Evolutionary conservation across 2,888 invertebrate species (phyloP).

Genomic region (Biston stratarius): DNA sequence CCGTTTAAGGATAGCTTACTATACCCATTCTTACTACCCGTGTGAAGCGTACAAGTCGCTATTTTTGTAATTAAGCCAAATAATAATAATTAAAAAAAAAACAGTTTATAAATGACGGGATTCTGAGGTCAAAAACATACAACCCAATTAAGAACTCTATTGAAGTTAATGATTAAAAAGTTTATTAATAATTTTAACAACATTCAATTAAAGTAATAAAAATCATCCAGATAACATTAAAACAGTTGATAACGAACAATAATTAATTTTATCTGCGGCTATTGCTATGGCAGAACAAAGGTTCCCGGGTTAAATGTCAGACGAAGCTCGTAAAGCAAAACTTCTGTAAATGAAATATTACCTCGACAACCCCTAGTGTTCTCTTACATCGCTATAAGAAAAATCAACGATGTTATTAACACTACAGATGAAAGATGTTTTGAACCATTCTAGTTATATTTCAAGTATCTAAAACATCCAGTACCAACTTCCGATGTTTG

Average conservation of each 20-base stretch:
- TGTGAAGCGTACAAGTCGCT: too few relatives aligned
- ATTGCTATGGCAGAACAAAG: constrained; percentile 57
- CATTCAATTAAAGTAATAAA: constrained; percentile 19
- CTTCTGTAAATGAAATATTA: constrained; percentile 66
- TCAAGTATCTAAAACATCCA: constrained; percentile 12
- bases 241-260: constrained; percentile 36
- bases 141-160: too few relatives aligned
- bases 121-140: too few relatives aligned
- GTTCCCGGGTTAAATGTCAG: constrained; percentile 65
- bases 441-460: constrained; percentile 3
- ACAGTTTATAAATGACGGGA: too few relatives aligned
- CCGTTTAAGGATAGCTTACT: too few relatives aligned
- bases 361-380: constrained; percentile 52
- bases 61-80: too few relatives aligned
- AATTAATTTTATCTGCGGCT: constrained; percentile 57
- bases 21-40: too few relatives aligned
- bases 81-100: too few relatives aligned
- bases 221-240: constrained; percentile 1
- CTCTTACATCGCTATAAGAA: constrained; percentile 46
- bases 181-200: background rate
- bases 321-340: constrained; percentile 61
- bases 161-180: background rate
- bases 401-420: constrained; percentile 54
- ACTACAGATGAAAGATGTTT: constrained; percentile 45
- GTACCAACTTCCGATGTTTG: constrained; percentile 21